Evolutionary conservation across 2,888 invertebrate species (phyloP), one percentile per base, ranked within the genome.

Genomic region (Cancer borealis): DNA sequence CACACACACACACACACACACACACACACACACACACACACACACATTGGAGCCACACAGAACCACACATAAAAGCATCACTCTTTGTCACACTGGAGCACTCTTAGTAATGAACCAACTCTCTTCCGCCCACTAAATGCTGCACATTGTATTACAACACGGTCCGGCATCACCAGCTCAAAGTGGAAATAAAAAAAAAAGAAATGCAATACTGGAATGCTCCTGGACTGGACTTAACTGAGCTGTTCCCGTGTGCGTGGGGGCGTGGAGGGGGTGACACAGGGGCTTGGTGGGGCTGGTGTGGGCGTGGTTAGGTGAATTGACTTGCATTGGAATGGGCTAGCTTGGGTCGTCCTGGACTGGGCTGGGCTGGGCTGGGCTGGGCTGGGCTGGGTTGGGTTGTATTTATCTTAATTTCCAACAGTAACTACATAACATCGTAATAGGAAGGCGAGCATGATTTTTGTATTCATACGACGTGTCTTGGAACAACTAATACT

Each of bases 21-120:
- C 73, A 73, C 73, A 73, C 73, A 73, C 73, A 73, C 73, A 73
- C 73, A 73, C 73, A 73, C 73, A 73, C 73, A 73, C 73, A 54
- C 54, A 54, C 54, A 8, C 54, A 54, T 14, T 14, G 14, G 2
- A 8, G 54, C 8, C 54, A 54, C 54, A 26, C 21, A 26, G 1
- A 8, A 26, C 26, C 73, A 66, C n/a, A 73, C 73, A 73, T 4
- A 73, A 73, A 26, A 73, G 73, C 26, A n/a, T 26, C 73, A 73
- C 73, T 60, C 73, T 73, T 73, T 73, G 73, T 73, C 73, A 73
- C 73, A 5, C 26, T 73, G 73, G 8, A 26, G 21, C 73, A 73
- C 26, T 73, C 26, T n/a, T 73, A 73, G 73, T 73, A 73, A 73
- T 73, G 73, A 73, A 73, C 73, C 73, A 26, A 73, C 26, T 73